phyloP scores from a whole-genome alignment of 2,797 vertebrate genomes.

The Phataginus tricuspis region DNA sequence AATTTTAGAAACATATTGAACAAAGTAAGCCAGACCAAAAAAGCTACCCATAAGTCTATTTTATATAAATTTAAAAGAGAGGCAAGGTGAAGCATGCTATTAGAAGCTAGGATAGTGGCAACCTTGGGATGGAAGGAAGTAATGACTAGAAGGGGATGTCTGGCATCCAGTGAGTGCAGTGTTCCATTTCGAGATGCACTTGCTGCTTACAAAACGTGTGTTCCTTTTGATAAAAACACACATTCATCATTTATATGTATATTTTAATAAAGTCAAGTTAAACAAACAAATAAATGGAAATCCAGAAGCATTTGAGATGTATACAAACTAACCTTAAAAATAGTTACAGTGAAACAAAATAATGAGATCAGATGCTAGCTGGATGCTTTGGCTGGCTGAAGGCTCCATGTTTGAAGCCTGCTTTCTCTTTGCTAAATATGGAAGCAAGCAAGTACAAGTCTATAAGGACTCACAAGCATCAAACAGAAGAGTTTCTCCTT shows the following conservation, averaged over 20 bases:
- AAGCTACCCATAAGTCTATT: not conserved
- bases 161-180: not conserved
- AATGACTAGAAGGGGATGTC: not conserved
- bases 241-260: not conserved
- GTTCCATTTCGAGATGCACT: not conserved
- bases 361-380: not conserved
- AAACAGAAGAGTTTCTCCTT: not conserved
- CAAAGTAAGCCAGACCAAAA: constrained; percentile 10
- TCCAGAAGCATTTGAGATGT: not conserved
- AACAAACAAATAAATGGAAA: constrained; percentile 24
- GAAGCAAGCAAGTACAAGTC: not conserved
- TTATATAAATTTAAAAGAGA: constrained; percentile 22
- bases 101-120: not conserved
- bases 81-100: not conserved
- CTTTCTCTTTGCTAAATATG: constrained; percentile 30
- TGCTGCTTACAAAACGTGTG: not conserved
- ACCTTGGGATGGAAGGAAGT: not conserved
- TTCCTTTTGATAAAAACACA: not conserved
- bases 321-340: constrained; percentile 22
- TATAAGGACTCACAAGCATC: not conserved
- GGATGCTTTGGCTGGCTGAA: not conserved
- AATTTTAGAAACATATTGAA: not conserved
- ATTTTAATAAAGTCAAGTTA: not conserved
- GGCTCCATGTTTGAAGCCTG: not conserved
- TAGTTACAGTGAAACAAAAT: constrained; percentile 11